A percentile compares a stretch with the other conserved stretches of the same genome.
phyloP scores from a whole-genome alignment of 2,797 vertebrate genomes.

The Sardinella longiceps region DNA sequence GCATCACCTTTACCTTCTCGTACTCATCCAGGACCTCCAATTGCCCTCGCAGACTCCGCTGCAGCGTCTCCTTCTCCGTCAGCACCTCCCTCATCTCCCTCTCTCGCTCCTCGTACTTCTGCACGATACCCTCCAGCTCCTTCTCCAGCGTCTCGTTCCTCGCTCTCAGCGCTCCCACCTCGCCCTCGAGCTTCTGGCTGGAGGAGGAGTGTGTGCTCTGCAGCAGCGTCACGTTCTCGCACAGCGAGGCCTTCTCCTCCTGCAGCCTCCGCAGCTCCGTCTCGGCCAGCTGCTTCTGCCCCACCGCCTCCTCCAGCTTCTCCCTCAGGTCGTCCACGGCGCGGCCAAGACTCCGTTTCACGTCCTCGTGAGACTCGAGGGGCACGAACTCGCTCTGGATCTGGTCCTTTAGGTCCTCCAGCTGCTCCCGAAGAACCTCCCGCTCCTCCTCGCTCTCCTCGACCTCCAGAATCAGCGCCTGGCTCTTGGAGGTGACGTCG shows the following conservation, averaged over 20 bases:
- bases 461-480: slow-evolving; percentile 81
- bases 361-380: slow-evolving; percentile 79
- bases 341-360: slow-evolving; percentile 75
- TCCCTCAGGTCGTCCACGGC: slow-evolving; percentile 83
- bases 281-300: slow-evolving; percentile 79
- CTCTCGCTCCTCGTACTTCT: slow-evolving; percentile 73
- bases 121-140: slow-evolving; percentile 75
- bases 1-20: slow-evolving; percentile 72
- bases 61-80: slow-evolving; percentile 75
- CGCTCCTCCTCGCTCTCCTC: slow-evolving; percentile 78
- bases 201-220: slow-evolving; percentile 70
- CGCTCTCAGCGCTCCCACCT: slow-evolving; percentile 71
- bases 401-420: slow-evolving; percentile 79
- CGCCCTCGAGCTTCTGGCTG: slow-evolving; percentile 74
- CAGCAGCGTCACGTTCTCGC: slow-evolving; percentile 72
- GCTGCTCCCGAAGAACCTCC: slow-evolving; percentile 79
- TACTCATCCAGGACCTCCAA: slow-evolving; percentile 79
- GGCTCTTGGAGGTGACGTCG: slow-evolving; percentile 81
- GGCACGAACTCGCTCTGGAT: slow-evolving; percentile 83
- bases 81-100: slow-evolving; percentile 68
- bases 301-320: slow-evolving; percentile 81
- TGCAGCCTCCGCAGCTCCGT: slow-evolving; percentile 79
- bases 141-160: slow-evolving; percentile 70
- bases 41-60: slow-evolving; percentile 74
- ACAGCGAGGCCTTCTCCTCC: slow-evolving; percentile 74